Evolutionary conservation across 2,113 vertebrate species (phyloP), one percentile per base, ranked within the genome.

Genomic region (Xiphias gladius): DNA sequence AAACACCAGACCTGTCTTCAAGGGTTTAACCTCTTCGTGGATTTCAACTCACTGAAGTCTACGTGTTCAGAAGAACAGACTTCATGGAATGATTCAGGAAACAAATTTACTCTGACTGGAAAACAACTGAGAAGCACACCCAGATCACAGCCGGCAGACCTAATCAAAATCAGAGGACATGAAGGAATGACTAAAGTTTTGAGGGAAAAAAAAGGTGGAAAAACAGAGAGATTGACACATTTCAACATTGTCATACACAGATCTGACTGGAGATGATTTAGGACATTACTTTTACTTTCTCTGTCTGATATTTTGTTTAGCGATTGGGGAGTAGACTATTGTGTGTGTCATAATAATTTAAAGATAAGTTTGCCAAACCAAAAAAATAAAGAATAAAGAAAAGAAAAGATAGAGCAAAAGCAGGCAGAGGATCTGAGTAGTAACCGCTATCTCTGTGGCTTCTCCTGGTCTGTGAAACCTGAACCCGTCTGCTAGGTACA

Each of bases 51-150:
- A 2, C 14, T 17, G 16, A 26, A 35, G 1, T n/a, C 20, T 6
- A 4, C n/a, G n/a, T 30, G 17, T 24, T 39, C 10, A 43, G 32
- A 30, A 11, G 22, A 58, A 2, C 5, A 22, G 73, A 73, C 35
- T 74, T 87, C 73, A 73, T 62, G 59, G 76, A 84, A 84, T 39
- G 77, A 28, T 26, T 62, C 12, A n/a, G 68, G 1, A 58, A 78
- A 32, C 43, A n/a, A n/a, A 52, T 50, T 1, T 48, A 20, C 7
- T 30, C 19, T 4, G 14, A 46, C 2, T 7, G 55, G 12, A 39
- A 63, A 66, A 43, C 6, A 3, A 46, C 9, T 10, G 37, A 39
- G 7, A 50, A 48, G 1, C 75, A 79, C 22, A 58, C 26, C 0
- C 3, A 70, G 50, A 6, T 9, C 13, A 22, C 5, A 26, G 62